phyloP scores from a whole-genome alignment of 2,797 vertebrate species.

The Tenualosa thibaudeaui region DNA sequence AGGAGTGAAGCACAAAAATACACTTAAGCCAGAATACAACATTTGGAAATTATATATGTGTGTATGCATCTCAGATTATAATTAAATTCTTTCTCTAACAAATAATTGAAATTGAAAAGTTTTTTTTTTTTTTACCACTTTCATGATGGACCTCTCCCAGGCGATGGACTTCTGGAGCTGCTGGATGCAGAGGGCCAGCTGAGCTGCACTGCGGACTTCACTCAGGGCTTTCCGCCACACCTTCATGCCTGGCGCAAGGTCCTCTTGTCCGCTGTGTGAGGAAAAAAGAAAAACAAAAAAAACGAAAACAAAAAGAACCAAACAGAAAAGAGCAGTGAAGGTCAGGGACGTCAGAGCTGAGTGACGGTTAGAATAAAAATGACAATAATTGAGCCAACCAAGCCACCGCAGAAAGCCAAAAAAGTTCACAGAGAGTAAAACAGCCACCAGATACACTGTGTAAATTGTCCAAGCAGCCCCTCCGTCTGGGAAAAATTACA shows the following conservation, averaged over 20 bases:
- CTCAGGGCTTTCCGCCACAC: constrained; percentile 84
- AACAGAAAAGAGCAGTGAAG: constrained; percentile 56
- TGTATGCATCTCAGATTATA: no score
- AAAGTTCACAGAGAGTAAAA: constrained; percentile 10
- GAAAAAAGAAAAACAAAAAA: constrained; percentile 46
- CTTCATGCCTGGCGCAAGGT: constrained; percentile 85
- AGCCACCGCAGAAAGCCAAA: neutral
- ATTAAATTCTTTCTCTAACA: no score
- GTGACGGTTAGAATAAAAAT: neutral
- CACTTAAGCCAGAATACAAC: no score
- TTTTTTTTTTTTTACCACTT: constrained; percentile 73
- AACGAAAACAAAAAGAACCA: no score
- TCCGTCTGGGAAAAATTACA: neutral
- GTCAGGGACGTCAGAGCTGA: constrained; percentile 53
- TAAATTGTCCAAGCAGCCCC: constrained; percentile 5
- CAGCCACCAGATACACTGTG: constrained; percentile 5
- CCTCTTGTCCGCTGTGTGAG: constrained; percentile 80
- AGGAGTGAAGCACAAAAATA: no score
- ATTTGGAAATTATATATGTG: no score
- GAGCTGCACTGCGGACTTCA: constrained; percentile 83
- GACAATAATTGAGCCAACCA: neutral
- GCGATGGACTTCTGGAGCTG: constrained; percentile 88
- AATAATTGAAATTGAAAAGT: no score
- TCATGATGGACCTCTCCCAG: constrained; percentile 93
- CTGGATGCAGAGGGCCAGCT: constrained; percentile 88